Percentiles rank a stretch among this genome's conserved stretches.
Evolutionary conservation across 2,888 invertebrate species (phyloP).

Genomic region (Digitonthophagus gazella): DNA sequence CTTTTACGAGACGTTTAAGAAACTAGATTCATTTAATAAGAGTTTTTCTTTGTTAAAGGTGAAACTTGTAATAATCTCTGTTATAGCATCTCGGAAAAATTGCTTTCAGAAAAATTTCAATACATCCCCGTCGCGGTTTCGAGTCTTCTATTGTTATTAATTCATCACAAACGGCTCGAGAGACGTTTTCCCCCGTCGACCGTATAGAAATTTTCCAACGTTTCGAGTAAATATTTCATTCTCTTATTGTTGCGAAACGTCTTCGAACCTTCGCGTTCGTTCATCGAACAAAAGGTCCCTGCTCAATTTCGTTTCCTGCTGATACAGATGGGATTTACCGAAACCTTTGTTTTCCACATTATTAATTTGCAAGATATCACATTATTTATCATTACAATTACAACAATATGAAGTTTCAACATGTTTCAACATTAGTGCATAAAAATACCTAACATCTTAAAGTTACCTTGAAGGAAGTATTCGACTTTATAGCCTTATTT

Average conservation of each 20-base stretch:
- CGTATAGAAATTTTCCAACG: slow-evolving; percentile 20
- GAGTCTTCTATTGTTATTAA: slow-evolving; percentile 21
- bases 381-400: too few relatives aligned
- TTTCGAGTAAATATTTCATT: slow-evolving; percentile 25
- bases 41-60: too few relatives aligned
- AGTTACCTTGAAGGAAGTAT: too few relatives aligned
- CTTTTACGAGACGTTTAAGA: too few relatives aligned
- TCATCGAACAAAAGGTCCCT: slow-evolving; percentile 24
- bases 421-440: too few relatives aligned
- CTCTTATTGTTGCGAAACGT: slow-evolving; percentile 23
- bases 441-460: too few relatives aligned
- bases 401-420: too few relatives aligned
- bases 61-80: too few relatives aligned
- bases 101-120: slow-evolving; percentile 3
- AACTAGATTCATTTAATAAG: too few relatives aligned
- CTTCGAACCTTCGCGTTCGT: slow-evolving; percentile 21
- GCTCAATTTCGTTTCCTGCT: slow-evolving; percentile 21
- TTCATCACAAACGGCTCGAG: slow-evolving; percentile 17
- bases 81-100: slow-evolving; percentile 2
- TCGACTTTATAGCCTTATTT: background rate
- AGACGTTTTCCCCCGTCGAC: slow-evolving; percentile 15
- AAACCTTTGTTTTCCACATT: background rate
- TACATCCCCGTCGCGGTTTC: background rate
- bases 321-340: slow-evolving; percentile 1
- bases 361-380: background rate